phyloP scores from a whole-genome alignment of 2,888 invertebrate genomes.

The Acleris sparsana region DNA sequence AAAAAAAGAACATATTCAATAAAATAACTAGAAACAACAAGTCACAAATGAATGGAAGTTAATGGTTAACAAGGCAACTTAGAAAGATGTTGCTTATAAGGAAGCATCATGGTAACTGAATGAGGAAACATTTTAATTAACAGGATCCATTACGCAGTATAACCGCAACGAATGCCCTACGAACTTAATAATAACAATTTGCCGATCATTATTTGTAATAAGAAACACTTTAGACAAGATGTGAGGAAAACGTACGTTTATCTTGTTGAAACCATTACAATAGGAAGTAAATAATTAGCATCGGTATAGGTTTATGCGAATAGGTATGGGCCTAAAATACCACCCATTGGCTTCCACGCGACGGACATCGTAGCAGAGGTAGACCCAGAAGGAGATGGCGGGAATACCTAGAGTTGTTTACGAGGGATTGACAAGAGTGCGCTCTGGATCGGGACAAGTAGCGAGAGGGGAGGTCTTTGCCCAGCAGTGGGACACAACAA shows the following conservation, averaged over 20 bases:
- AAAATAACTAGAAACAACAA: not conserved
- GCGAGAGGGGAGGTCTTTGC: no score
- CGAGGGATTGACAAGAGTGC: no score
- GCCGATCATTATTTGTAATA: not conserved
- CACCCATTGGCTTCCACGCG: no score
- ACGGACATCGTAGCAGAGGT: no score
- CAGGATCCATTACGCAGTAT: not conserved
- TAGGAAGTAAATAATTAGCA: no score
- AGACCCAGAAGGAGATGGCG: no score
- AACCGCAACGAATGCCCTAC: not conserved
- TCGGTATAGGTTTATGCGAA: no score
- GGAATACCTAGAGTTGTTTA: no score
- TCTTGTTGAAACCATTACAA: no score
- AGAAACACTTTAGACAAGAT: not conserved
- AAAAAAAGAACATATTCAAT: not conserved
- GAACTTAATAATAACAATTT: not conserved
- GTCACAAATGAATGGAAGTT: not conserved
- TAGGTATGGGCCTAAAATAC: no score
- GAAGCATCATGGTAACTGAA: not conserved
- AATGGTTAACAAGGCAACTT: not conserved
- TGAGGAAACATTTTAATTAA: slow-evolving; percentile 1
- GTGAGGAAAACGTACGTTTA: not conserved
- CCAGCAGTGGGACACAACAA: no score
- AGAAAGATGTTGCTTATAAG: not conserved
- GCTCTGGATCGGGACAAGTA: no score